Base-by-base conservation (phyloP, 2,888 invertebrate species). In the Tachina fera region DNA sequence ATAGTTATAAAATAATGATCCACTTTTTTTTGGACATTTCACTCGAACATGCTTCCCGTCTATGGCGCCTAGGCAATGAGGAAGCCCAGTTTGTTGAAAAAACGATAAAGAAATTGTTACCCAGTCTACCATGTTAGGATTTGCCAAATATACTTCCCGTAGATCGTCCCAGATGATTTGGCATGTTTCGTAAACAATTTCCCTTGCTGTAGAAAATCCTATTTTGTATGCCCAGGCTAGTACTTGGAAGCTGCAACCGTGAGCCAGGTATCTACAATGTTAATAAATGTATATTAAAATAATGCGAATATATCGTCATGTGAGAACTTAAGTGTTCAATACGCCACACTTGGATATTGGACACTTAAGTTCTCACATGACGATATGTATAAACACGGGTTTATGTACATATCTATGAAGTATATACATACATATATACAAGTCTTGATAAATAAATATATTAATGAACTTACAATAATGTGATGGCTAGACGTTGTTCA, bases 1-100 rank as follows among this genome's bases (percentile, higher is more conserved):
- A n/a, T 84, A 77, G 41, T 81, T 81, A 16, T 22, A 80, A 47
- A 63, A 74, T 22, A 51, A 63, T 45, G 74, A 70, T 39, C 79
- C 79, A 79, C 56, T 77, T 39, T 47, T 13, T 39, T 19, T 22
- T n/a, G n/a, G 31, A 4, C 31, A 31, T 31, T 31, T 31, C 31
- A 31, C 31, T 3, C 31, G 31, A 31, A 31, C 31, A 31, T 31
- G 31, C 31, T 31, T 31, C 31, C 31, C 31, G 31, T 31, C 31
- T 31, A 31, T 31, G 31, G 31, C 4, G 31, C 31, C 31, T 4
- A 22, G 22, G 22, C 22, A 22, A 4, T 31, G 4, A 31, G 31
- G 31, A 31, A 31, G 31, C 31, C 31, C 76, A 68, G 75, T 68
- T 75, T 49, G 22, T n/a, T 67, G 22, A 22, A 67, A 49, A 67